Base-by-base conservation (phyloP, 2,888 invertebrate genomes). In the Lithosia quadra region DNA sequence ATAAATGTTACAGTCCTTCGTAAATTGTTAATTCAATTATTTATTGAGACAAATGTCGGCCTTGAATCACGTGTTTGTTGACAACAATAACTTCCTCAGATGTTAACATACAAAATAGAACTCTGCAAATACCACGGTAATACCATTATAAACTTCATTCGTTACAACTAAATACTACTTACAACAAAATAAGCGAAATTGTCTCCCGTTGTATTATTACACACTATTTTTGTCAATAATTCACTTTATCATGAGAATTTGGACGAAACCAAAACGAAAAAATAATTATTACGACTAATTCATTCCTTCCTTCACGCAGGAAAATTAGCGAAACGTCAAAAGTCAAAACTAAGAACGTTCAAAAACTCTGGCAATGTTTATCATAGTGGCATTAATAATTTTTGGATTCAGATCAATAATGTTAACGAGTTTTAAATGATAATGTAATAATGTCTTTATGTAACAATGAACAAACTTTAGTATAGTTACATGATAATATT, bases 61-160 rank as follows among this genome's bases (percentile, higher is more conserved):
- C 90, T 92, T 90, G 90, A 81, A 85, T 90, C 90, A 90, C 87
- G 87, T 91, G 89, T 88, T 84, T 84, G 86, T 83, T 76, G 84
- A 87, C 84, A 88, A 89, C 83, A 89, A 89, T 88, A 89, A 86
- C 81, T 84, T 83, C 79, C 80, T 83, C 79, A 78, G 79, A 84
- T 83, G 81, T 81, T 80, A 80, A 84, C 77, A 86, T 72, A 79
- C 76, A 78, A 81, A 81, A 78, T 78, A 80, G 60, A 77, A 82
- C 71, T 76, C 56, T 79, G 77, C 73, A 79, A 83, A 80, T 72
- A 67, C 62, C 36, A 62, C 49, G 55, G 49, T 59, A 74, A 67
- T 56, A 61, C 39, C 60, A 69, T 64, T 55, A 71, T 58, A 63
- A 57, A 70, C 57, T 63, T 60, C 33, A 72, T 56, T 24, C 22